These are phyloP conservation scores for Styela clava DNA, from an alignment of 23 tunicate genomes.

Conservation along the genomic window DNA sequence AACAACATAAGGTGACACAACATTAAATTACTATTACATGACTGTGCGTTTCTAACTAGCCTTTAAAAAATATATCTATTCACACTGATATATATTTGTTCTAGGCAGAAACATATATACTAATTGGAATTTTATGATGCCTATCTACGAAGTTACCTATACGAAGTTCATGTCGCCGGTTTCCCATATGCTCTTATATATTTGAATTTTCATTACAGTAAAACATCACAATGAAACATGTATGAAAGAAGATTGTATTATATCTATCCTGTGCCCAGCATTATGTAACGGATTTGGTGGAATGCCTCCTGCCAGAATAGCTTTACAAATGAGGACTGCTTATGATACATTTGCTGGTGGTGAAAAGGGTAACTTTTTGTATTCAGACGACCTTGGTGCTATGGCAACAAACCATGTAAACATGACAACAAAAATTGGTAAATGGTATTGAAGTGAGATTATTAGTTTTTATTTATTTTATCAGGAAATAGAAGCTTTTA, in stretches of 20 bases:
- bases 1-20: too few species aligned
- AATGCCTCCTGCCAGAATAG: constrained; percentile 61
- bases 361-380: constrained; percentile 2
- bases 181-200: too few species aligned
- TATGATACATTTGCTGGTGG: constrained; percentile 30
- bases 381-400: constrained; percentile 32
- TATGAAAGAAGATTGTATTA: constrained; percentile 22
- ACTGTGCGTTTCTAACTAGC: too few species aligned
- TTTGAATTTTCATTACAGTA: constrained; percentile 25
- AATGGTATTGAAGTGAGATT: constrained; percentile 52
- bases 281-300: constrained; percentile 45
- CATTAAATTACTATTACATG: too few species aligned
- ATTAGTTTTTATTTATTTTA: too few species aligned
- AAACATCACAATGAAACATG: constrained; percentile 34
- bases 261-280: constrained; percentile 38
- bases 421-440: constrained; percentile 40
- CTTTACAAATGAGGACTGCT: constrained; percentile 48
- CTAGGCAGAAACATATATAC: too few species aligned
- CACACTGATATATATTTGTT: too few species aligned
- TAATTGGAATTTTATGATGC: too few species aligned
- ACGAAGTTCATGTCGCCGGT: too few species aligned
- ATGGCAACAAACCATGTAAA: constrained; percentile 56
- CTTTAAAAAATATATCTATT: too few species aligned
- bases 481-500: too few species aligned
- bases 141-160: too few species aligned